Percentiles rank a stretch among this genome's conserved stretches.
Conservation (phyloP, 92 coral and sea anemone genomes). For the Desmophyllum pertusum region DNA sequence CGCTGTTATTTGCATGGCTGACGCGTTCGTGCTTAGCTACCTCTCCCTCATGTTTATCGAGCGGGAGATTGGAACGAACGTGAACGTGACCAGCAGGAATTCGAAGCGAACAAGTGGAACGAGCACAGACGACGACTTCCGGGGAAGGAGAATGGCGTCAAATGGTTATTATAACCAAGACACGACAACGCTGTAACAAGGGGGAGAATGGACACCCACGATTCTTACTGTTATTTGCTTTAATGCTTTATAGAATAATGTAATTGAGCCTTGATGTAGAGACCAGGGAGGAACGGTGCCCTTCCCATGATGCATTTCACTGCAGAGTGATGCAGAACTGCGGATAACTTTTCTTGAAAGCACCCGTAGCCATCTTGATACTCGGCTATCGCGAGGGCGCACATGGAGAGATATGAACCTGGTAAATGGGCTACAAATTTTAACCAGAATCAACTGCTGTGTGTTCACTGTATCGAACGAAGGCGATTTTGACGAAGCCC, state of each 20-base stretch:
- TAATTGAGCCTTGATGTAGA: not conserved
- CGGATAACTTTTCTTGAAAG: too few relatives aligned
- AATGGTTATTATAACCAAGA: conserved; percentile 31
- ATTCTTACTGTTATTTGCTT: not conserved
- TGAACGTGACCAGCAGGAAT: not conserved
- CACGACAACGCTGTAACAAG: conserved; percentile 25
- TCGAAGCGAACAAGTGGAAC: conserved; percentile 17
- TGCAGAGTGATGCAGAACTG: too few relatives aligned
- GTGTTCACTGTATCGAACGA: too few relatives aligned
- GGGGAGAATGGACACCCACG: not conserved
- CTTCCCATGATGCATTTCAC: too few relatives aligned
- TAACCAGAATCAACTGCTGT: too few relatives aligned
- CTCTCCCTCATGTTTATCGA: conserved; percentile 86
- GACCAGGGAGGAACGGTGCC: too few relatives aligned
- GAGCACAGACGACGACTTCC: conserved; percentile 6
- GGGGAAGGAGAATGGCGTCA: conserved; percentile 7
- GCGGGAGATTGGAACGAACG: conserved; percentile 67
- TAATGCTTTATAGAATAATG: too few relatives aligned
- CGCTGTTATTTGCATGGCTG: conserved; percentile 84
- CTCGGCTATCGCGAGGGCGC: too few relatives aligned
- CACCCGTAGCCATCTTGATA: too few relatives aligned
- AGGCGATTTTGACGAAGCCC: too few relatives aligned
- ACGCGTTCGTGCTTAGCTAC: conserved; percentile 84
- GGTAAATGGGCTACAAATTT: too few relatives aligned
- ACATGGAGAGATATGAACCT: too few relatives aligned